Percentiles rank a stretch among this genome's conserved stretches.
These are phyloP conservation scores for Idaea aversata DNA, from an alignment of 2,888 invertebrate genomes.

Conservation along the genomic window DNA sequence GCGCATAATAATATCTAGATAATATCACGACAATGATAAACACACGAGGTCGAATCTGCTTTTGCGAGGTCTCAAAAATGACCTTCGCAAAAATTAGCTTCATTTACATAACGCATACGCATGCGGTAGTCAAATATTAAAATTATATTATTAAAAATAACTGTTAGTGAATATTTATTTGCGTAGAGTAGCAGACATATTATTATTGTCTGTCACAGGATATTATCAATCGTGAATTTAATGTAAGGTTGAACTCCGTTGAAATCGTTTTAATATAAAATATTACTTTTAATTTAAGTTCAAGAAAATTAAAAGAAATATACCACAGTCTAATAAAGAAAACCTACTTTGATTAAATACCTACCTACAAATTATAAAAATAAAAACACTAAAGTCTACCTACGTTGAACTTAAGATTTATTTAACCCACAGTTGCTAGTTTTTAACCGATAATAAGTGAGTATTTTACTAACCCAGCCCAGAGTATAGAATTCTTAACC, in stretches of 20 bases:
- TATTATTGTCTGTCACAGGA: neutral
- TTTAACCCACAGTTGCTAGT: too few relatives aligned
- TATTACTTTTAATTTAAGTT: too few relatives aligned
- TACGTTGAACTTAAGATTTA: too few relatives aligned
- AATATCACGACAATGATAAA: slow-evolving; percentile 72
- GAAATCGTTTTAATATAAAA: too few relatives aligned
- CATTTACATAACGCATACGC: slow-evolving; percentile 62
- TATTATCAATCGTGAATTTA: neutral
- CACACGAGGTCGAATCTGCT: slow-evolving; percentile 63
- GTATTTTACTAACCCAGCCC: too few relatives aligned
- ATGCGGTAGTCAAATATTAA: slow-evolving; percentile 7
- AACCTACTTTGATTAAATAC: too few relatives aligned
- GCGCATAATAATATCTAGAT: slow-evolving; percentile 58
- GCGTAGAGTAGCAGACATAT: neutral
- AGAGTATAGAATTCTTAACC: neutral
- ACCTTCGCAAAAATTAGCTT: slow-evolving; percentile 74
- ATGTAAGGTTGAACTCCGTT: too few relatives aligned
- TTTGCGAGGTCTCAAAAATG: slow-evolving; percentile 63
- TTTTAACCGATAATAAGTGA: too few relatives aligned
- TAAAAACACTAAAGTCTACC: too few relatives aligned
- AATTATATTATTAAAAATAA: neutral
- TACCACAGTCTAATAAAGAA: too few relatives aligned
- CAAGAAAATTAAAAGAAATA: too few relatives aligned
- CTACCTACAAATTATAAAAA: too few relatives aligned
- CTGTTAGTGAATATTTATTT: neutral